These are phyloP conservation scores for Anthophora plumipes DNA, from an alignment of 2,888 invertebrate species.

Conservation along the genomic window DNA sequence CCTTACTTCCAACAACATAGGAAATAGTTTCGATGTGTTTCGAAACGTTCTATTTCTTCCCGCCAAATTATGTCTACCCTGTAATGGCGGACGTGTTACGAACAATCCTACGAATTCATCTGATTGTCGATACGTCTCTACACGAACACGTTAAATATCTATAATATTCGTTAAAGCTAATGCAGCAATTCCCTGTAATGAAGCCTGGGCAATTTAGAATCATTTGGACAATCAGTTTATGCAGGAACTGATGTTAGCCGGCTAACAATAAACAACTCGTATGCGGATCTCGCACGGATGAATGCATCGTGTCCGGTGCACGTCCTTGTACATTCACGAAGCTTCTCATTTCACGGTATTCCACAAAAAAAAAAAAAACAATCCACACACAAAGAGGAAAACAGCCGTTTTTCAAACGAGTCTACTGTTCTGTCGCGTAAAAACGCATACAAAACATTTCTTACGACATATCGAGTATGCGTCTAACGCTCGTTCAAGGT, in stretches of 20 bases:
- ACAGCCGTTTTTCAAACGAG: not conserved
- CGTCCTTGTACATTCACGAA: slow-evolving; percentile 76
- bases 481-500: not conserved
- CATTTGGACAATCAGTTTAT: slow-evolving; percentile 52
- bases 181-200: slow-evolving; percentile 38
- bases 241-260: slow-evolving; percentile 45
- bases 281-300: slow-evolving; percentile 66
- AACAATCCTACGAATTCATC: not conserved
- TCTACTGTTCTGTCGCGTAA: not conserved
- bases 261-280: slow-evolving; percentile 62
- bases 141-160: slow-evolving; percentile 11
- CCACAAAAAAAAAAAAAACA: slow-evolving; percentile 39
- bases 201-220: slow-evolving; percentile 43
- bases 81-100: not conserved
- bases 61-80: not conserved
- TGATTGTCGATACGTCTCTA: not conserved
- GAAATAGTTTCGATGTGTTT: no score
- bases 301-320: slow-evolving; percentile 75
- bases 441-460: no score
- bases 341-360: slow-evolving; percentile 64
- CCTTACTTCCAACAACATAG: no score
- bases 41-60: no score
- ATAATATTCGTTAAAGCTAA: slow-evolving; percentile 37
- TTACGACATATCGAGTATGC: not conserved
- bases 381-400: not conserved